These are phyloP conservation scores for Bradypodion ventrale DNA, from an alignment of 2,797 vertebrate genomes.

Conservation along the genomic window DNA sequence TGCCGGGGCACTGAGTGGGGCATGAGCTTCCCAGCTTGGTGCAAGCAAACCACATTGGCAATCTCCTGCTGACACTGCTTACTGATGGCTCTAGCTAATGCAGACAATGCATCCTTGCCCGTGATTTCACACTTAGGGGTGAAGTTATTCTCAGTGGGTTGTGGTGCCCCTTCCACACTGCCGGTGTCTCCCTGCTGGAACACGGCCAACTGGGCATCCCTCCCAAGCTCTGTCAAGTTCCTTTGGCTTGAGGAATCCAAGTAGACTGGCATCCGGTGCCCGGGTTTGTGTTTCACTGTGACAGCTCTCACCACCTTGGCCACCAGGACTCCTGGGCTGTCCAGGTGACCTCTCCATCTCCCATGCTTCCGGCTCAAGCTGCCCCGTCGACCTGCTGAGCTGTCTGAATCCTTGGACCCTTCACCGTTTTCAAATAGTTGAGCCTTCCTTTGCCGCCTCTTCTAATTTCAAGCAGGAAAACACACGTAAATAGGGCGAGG, in stretches of 20 bases:
- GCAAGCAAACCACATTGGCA: slow-evolving; percentile 91
- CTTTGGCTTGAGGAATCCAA: slow-evolving; percentile 84
- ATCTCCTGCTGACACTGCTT: slow-evolving; percentile 95
- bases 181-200: slow-evolving; percentile 87
- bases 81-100: slow-evolving; percentile 87
- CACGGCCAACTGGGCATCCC: slow-evolving; percentile 72
- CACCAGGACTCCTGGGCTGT: slow-evolving; percentile 73
- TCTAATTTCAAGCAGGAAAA: slow-evolving; percentile 41
- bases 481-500: background rate
- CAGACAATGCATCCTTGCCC: slow-evolving; percentile 93
- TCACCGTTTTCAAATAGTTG: slow-evolving; percentile 88
- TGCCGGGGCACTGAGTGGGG: slow-evolving; percentile 87
- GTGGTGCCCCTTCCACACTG: slow-evolving; percentile 92
- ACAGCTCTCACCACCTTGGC: slow-evolving; percentile 78
- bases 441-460: slow-evolving; percentile 86
- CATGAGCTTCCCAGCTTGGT: slow-evolving; percentile 91
- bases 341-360: slow-evolving; percentile 76
- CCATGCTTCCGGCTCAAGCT: slow-evolving; percentile 77
- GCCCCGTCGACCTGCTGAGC: slow-evolving; percentile 83
- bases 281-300: slow-evolving; percentile 74
- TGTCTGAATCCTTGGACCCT: slow-evolving; percentile 79
- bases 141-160: slow-evolving; percentile 85
- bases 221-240: slow-evolving; percentile 79
- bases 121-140: slow-evolving; percentile 91
- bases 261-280: slow-evolving; percentile 59